A percentile compares a stretch with the other conserved stretches of the same genome.
Evolutionary conservation across 2,888 invertebrate species (phyloP).

Genomic region (Phrixothrix hirtus): DNA sequence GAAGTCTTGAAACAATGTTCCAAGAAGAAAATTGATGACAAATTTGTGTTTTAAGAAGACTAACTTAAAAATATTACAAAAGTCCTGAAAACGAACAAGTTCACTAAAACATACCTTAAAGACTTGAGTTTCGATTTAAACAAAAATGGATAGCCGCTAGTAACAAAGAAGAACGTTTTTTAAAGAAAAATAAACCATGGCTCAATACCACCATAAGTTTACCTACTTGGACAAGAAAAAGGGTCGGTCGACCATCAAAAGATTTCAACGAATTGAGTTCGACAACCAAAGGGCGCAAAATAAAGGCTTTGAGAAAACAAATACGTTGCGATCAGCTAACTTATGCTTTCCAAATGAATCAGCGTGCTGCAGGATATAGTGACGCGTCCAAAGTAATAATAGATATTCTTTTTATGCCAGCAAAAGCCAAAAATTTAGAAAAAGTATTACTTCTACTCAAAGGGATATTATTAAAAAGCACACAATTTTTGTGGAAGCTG

Average conservation of each 20-base stretch:
- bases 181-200: too few species aligned
- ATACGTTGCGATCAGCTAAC: slow-evolving; percentile 7
- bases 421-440: slow-evolving; percentile 16
- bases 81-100: too few species aligned
- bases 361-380: slow-evolving; percentile 21
- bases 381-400: slow-evolving; percentile 6
- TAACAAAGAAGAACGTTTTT: too few species aligned
- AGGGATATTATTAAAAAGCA: neutral
- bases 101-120: too few species aligned
- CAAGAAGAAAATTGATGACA: too few species aligned
- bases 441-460: slow-evolving; percentile 7
- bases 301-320: slow-evolving; percentile 19
- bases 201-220: too few species aligned
- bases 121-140: too few species aligned
- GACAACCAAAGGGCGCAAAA: slow-evolving; percentile 20
- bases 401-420: slow-evolving; percentile 11
- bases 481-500: neutral
- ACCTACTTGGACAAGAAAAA: too few species aligned
- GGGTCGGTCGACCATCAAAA: slow-evolving; percentile 27
- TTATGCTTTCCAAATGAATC: slow-evolving; percentile 5
- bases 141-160: too few species aligned
- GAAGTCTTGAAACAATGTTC: too few species aligned
- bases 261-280: slow-evolving; percentile 24
- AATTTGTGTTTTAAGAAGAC: too few species aligned
- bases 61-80: too few species aligned